Percentiles rank a stretch among this genome's conserved stretches.
Conservation (phyloP, 2,113 vertebrate species). For the Garra rufa region DNA sequence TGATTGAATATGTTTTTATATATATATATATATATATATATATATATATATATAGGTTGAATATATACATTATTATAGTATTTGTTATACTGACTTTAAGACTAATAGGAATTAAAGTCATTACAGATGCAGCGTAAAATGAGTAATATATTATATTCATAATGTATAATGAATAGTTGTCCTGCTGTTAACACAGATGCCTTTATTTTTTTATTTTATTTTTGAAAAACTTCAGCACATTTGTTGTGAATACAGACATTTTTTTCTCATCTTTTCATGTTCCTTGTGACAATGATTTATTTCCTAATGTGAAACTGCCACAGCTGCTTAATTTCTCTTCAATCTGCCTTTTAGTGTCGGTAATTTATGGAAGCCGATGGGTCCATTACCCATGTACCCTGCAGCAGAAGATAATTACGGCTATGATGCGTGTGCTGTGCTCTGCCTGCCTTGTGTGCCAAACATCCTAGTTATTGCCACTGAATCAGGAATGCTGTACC, state of each 20-base stretch:
- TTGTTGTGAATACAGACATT: too few species aligned
- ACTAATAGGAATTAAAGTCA: too few species aligned
- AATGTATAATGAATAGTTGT: not conserved
- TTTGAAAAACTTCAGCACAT: too few species aligned
- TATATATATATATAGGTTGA: too few species aligned
- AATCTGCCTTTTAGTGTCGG: constrained; percentile 53
- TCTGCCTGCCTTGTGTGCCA: constrained; percentile 90
- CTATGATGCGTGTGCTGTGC: constrained; percentile 93
- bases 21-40: too few species aligned
- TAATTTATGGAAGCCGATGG: constrained; percentile 80
- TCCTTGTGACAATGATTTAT: not conserved
- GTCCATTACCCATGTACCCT: constrained; percentile 95
- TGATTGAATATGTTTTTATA: too few species aligned
- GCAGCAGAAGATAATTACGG: constrained; percentile 97
- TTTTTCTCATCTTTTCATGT: too few species aligned
- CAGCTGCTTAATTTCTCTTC: not conserved
- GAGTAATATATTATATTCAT: not conserved
- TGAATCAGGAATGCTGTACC: constrained; percentile 90
- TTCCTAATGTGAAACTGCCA: not conserved
- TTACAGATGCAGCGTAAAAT: too few species aligned
- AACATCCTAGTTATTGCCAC: constrained; percentile 97
- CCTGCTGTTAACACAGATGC: not conserved
- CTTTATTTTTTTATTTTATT: too few species aligned
- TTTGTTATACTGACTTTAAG: not conserved
- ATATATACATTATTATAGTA: too few species aligned